Evolutionary conservation across 2,888 invertebrate species (phyloP), one percentile per base, ranked within the genome.

Genomic region (Torymus texanus): DNA sequence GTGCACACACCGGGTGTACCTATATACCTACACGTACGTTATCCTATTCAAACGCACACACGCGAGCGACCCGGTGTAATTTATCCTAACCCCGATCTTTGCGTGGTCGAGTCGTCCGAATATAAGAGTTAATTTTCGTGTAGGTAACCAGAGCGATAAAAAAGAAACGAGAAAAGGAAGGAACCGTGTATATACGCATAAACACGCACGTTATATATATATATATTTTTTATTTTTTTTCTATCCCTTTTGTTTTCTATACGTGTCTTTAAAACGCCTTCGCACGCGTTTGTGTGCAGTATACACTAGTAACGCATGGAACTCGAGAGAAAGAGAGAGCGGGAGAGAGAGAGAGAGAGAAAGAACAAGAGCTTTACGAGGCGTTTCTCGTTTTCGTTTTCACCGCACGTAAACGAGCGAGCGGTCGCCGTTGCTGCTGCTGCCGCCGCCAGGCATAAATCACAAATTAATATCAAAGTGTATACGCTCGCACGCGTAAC

Each of bases 381-480:
- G 63, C 50, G 41, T 78, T 78, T 66, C 77, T 72, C 66, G 59
- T 66, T 66, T 78, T 78, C 61, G 55, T 78, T 78, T 78, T 61
- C 62, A 74, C 74, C 21, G 78, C 66, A 55, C 68, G 66, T 58
- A 78, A 55, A 68, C 51, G 16, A 29, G 29, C 41, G 67, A 41
- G 51, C 75, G 59, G 67, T 55, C 66, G 67, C 21, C 61, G 67
- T 14, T 3, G 29, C 21, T 21, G 21, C 2, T 21, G 21, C 18
- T n/a, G 66, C 65, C 21, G 58, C 68, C 29, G 61, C 55, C 13
- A 51, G 55, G 55, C 65, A 75, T 79, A 75, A 79, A 79, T 79
- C 79, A 75, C 53, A 75, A 79, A 79, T 79, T 75, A 70, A 75
- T 79, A 79, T 79, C 75, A 79, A 75, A 75, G 79, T 70, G 73